These are phyloP conservation scores for Latheticus oryzae DNA, from an alignment of 2,888 invertebrate genomes.

Conservation along the genomic window DNA sequence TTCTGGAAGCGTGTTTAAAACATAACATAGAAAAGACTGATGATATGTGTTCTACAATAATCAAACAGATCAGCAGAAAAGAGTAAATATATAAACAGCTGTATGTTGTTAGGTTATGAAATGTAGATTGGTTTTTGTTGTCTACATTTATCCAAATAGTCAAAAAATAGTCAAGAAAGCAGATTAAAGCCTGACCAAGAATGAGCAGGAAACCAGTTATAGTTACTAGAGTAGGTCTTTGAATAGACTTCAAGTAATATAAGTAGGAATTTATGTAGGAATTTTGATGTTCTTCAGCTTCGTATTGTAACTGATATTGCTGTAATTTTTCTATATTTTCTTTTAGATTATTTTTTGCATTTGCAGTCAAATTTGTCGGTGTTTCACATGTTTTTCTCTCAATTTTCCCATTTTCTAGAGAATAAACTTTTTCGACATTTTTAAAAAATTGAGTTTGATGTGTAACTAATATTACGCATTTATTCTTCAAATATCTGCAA, in stretches of 20 bases:
- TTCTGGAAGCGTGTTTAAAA: conserved; percentile 67
- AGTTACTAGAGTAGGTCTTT: neutral
- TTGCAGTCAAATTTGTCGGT: neutral
- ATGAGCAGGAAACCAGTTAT: conserved; percentile 1
- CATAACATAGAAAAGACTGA: too few relatives aligned
- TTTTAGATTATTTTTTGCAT: neutral
- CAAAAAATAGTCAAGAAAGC: conserved; percentile 3
- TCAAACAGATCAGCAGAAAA: too few relatives aligned
- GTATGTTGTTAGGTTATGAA: neutral
- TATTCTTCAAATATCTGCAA: neutral
- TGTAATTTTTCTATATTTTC: neutral
- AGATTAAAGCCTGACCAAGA: conserved; percentile 1
- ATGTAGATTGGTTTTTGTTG: too few relatives aligned
- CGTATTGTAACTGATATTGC: neutral
- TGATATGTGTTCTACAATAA: too few relatives aligned
- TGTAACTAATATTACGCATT: conserved; percentile 12
- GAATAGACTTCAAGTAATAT: conserved; percentile 4
- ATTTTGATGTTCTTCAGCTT: conserved; percentile 12
- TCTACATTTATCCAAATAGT: neutral
- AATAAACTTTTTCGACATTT: conserved; percentile 3
- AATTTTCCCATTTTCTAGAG: conserved; percentile 3
- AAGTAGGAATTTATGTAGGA: neutral
- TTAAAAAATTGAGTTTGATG: conserved; percentile 14
- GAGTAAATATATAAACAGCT: too few relatives aligned
- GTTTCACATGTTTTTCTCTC: neutral